Evolutionary conservation across 2,797 vertebrate species (phyloP).

Genomic region (Lepus oiostolus): DNA sequence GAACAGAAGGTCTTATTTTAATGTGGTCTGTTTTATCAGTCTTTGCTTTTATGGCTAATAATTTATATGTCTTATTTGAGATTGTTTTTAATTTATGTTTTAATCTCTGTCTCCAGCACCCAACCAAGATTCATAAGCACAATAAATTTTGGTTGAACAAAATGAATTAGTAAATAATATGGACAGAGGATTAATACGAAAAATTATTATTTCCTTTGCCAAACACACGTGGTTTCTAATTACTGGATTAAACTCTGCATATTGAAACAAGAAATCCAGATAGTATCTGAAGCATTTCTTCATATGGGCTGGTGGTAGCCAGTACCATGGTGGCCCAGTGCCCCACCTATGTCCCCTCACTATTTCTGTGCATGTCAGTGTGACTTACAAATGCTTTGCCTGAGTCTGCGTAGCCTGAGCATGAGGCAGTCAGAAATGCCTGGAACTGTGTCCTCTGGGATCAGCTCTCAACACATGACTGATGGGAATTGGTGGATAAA

Average conservation of each 20-base stretch:
- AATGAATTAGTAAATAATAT: constrained; percentile 64
- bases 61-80: constrained; percentile 67
- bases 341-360: neutral
- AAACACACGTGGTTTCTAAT: constrained; percentile 58
- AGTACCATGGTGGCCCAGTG: neutral
- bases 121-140: constrained; percentile 50
- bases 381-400: constrained; percentile 13
- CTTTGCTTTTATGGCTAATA: constrained; percentile 55
- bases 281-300: neutral
- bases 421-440: constrained; percentile 6
- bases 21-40: constrained; percentile 54
- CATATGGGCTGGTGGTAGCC: neutral
- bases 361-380: neutral
- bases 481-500: constrained; percentile 39
- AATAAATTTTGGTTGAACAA: constrained; percentile 55
- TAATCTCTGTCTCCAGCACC: constrained; percentile 35
- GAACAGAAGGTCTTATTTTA: constrained; percentile 60
- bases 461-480: constrained; percentile 46
- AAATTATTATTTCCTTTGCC: constrained; percentile 23
- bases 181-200: constrained; percentile 48
- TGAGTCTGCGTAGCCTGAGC: neutral
- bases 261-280: constrained; percentile 31
- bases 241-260: neutral
- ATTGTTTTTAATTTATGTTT: constrained; percentile 66
- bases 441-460: constrained; percentile 5